phyloP scores from a whole-genome alignment of 2,797 vertebrate genomes.

The Anas capensis region DNA sequence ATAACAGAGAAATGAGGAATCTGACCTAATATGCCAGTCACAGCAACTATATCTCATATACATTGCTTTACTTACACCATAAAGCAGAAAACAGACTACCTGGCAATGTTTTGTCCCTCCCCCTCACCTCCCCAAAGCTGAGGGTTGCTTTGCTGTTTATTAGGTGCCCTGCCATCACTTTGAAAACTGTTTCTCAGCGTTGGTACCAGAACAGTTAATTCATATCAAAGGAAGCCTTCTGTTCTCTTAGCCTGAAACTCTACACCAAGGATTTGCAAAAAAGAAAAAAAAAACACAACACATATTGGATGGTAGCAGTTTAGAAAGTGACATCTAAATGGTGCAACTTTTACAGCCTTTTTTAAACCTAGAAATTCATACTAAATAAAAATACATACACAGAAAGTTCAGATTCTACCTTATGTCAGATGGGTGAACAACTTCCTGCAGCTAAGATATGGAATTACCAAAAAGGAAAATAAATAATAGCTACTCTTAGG shows the following conservation, averaged over 20 bases:
- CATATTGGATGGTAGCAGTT: neutral
- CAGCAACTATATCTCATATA: neutral
- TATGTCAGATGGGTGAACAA: neutral
- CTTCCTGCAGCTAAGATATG: neutral
- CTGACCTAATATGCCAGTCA: neutral
- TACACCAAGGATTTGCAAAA: neutral
- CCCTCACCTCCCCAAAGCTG: neutral
- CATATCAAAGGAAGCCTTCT: neutral
- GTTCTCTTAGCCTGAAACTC: neutral
- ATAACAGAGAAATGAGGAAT: neutral
- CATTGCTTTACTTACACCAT: neutral
- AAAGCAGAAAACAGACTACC: neutral
- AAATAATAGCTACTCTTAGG: neutral
- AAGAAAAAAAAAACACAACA: neutral
- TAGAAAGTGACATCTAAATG: neutral
- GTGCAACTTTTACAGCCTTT: neutral
- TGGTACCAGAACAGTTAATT: neutral
- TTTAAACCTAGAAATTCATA: neutral
- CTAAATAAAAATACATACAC: neutral
- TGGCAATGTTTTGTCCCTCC: neutral
- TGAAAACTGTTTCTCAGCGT: neutral
- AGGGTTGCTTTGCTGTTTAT: neutral
- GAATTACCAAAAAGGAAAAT: neutral
- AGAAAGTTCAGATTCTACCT: neutral
- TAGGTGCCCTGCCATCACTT: neutral